phyloP scores from a whole-genome alignment of 1,140 invertebrate genomes.

The Sycophila sp. region DNA sequence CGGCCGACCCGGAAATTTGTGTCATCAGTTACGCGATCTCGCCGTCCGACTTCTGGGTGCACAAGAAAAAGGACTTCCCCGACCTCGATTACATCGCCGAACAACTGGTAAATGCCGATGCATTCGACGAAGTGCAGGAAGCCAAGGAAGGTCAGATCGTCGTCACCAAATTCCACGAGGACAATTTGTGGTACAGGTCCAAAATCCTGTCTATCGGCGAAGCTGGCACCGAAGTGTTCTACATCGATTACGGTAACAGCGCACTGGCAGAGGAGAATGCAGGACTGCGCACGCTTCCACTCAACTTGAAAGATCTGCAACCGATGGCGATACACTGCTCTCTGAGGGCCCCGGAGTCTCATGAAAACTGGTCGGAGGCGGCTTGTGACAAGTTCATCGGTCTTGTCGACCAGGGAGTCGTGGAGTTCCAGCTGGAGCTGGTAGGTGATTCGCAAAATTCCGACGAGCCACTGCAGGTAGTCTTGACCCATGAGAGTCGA shows the following conservation, averaged over 20 bases:
- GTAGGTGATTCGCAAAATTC: too few species aligned
- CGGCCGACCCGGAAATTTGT: slow-evolving; percentile 59
- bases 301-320: slow-evolving; percentile 70
- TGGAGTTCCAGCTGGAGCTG: slow-evolving; percentile 73
- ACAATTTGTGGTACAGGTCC: slow-evolving; percentile 77
- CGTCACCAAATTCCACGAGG: slow-evolving; percentile 76
- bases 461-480: too few species aligned
- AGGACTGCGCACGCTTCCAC: slow-evolving; percentile 71
- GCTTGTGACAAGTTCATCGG: slow-evolving; percentile 74
- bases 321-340: slow-evolving; percentile 73
- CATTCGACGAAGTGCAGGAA: slow-evolving; percentile 65
- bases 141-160: slow-evolving; percentile 71
- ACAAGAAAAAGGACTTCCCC: slow-evolving; percentile 70
- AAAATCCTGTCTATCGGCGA: slow-evolving; percentile 72
- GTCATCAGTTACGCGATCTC: slow-evolving; percentile 74
- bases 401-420: slow-evolving; percentile 72
- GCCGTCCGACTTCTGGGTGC: slow-evolving; percentile 77
- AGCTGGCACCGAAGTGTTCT: slow-evolving; percentile 72
- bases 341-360: slow-evolving; percentile 70
- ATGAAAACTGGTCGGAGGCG: slow-evolving; percentile 71
- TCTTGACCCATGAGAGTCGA: slow-evolving; percentile 38
- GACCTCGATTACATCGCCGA: slow-evolving; percentile 73
- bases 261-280: slow-evolving; percentile 62
- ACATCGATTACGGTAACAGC: slow-evolving; percentile 81
- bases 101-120: slow-evolving; percentile 67